Percentiles rank a stretch among this genome's conserved stretches.
These are phyloP conservation scores for Enteromius trimaculatus DNA, from an alignment of 2,797 vertebrate genomes.

Conservation along the genomic window DNA sequence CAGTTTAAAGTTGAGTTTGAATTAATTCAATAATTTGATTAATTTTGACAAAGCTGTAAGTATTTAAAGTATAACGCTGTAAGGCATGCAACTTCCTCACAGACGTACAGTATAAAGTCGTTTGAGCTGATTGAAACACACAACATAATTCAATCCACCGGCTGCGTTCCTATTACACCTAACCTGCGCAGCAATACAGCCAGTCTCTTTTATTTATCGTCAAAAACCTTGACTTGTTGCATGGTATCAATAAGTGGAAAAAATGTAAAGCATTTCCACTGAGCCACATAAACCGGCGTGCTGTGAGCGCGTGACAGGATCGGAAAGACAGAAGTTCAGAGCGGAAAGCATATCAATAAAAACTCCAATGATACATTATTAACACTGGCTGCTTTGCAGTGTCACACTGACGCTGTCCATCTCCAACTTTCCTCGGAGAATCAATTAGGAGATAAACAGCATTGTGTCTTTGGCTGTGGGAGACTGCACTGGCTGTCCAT, in stretches of 20 bases:
- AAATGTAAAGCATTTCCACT: constrained; percentile 45
- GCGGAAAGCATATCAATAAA: constrained; percentile 74
- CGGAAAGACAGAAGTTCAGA: constrained; percentile 48
- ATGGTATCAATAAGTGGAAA: constrained; percentile 50
- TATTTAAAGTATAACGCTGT: background rate
- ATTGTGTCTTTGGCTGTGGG: constrained; percentile 74
- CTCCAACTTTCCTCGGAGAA: constrained; percentile 82
- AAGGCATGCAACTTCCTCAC: constrained; percentile 22
- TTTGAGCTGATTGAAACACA: constrained; percentile 33
- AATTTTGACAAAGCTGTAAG: background rate
- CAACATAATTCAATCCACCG: constrained; percentile 46
- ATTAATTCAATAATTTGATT: background rate
- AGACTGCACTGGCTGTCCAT: constrained; percentile 77
- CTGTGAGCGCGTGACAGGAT: constrained; percentile 45
- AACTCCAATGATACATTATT: constrained; percentile 76
- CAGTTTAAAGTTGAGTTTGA: background rate
- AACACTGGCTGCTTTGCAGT: constrained; percentile 73
- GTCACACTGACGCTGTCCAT: constrained; percentile 78
- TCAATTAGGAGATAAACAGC: constrained; percentile 89
- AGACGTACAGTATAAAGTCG: constrained; percentile 23
- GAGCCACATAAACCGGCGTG: constrained; percentile 55
- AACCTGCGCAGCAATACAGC: constrained; percentile 47
- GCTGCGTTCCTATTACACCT: constrained; percentile 44
- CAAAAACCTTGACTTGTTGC: background rate
- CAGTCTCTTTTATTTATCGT: constrained; percentile 53